These are phyloP conservation scores for Linhomoeus sp. DNA, from an alignment of 2,888 invertebrate genomes.

Conservation along the genomic window DNA sequence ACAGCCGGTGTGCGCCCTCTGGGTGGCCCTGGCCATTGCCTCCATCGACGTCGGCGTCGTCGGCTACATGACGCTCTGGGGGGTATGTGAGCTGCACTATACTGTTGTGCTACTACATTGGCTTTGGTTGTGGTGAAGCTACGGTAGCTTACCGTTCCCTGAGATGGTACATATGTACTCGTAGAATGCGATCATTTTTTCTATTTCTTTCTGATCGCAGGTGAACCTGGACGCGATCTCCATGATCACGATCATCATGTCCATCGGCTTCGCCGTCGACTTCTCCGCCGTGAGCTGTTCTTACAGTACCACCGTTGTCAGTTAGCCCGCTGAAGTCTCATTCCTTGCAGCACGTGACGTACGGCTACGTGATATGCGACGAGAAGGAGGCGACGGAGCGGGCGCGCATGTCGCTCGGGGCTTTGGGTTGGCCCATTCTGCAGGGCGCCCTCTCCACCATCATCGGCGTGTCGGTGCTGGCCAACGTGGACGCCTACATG, in stretches of 20 bases:
- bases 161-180: no score
- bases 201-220: no score
- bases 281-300: no score
- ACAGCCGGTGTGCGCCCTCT: conserved; percentile 66
- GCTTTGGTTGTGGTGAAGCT: no score
- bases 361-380: conserved; percentile 23
- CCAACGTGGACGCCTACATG: conserved; percentile 76
- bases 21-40: conserved; percentile 82
- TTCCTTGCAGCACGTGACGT: conserved; percentile 26
- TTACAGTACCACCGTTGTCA: no score
- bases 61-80: conserved; percentile 90
- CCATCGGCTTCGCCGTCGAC: conserved; percentile 85
- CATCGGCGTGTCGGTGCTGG: conserved; percentile 59
- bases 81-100: conserved; percentile 68
- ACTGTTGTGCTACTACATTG: no score
- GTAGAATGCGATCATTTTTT: no score
- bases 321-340: no score
- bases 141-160: no score
- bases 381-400: conserved; percentile 11
- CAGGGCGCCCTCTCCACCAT: conserved; percentile 78
- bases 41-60: conserved; percentile 81
- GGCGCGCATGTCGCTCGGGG: conserved; percentile 63
- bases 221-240: conserved; percentile 45
- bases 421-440: conserved; percentile 66
- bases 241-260: conserved; percentile 55